Evolutionary conservation across 2,113 vertebrate species (phyloP).

Genomic region (Silurus meridionalis): DNA sequence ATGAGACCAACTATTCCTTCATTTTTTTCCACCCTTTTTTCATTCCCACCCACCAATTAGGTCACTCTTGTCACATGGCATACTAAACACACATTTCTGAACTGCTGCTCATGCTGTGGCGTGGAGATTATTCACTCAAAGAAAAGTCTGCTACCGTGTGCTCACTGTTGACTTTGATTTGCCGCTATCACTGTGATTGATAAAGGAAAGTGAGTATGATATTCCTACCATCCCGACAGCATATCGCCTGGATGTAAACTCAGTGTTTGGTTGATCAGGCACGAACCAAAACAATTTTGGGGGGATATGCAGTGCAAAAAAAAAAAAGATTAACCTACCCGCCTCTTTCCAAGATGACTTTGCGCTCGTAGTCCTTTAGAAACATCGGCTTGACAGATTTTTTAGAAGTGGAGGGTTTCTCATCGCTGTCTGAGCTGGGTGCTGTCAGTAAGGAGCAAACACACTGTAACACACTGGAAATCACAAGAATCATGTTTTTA

Average conservation of each 20-base stretch:
- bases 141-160: background rate
- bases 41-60: background rate
- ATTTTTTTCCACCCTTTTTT: background rate
- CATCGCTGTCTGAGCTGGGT: slow-evolving; percentile 50
- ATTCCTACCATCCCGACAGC: background rate
- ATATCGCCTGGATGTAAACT: background rate
- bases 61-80: background rate
- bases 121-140: background rate
- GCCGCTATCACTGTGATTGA: background rate
- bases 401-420: slow-evolving; percentile 63
- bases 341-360: slow-evolving; percentile 84
- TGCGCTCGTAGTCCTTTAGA: slow-evolving; percentile 87
- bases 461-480: background rate
- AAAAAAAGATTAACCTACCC: slow-evolving; percentile 72
- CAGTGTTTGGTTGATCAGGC: no score
- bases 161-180: background rate
- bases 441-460: background rate
- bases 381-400: slow-evolving; percentile 79
- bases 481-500: background rate
- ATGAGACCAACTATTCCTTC: background rate
- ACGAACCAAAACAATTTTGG: no score
- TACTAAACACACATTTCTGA: background rate
- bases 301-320: no score
- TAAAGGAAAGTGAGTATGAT: background rate
- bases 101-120: background rate